These are phyloP conservation scores for Macrosiphum euphorbiae DNA, from an alignment of 2,888 invertebrate genomes.

Conservation along the genomic window DNA sequence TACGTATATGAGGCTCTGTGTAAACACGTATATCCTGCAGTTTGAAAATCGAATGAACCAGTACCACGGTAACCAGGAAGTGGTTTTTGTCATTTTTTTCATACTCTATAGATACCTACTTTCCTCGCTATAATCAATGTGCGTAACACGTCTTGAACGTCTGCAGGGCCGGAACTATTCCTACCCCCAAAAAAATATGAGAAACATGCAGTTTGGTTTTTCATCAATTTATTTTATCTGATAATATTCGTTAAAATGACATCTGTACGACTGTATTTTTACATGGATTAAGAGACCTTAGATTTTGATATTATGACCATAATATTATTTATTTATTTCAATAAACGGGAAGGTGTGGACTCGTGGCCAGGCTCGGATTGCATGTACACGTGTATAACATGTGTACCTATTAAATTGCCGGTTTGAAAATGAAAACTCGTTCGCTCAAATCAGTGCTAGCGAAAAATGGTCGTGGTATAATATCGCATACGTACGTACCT, in stretches of 20 bases:
- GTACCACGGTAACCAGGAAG: neutral
- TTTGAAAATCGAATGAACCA: neutral
- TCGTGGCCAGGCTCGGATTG: neutral
- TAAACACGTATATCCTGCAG: neutral
- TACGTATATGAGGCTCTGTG: neutral
- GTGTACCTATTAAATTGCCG: neutral
- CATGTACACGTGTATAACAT: neutral
- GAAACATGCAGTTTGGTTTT: neutral
- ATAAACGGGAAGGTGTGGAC: neutral
- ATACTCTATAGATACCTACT: neutral
- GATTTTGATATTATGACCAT: neutral
- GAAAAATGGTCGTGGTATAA: neutral
- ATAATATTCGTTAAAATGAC: neutral
- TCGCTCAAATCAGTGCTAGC: neutral
- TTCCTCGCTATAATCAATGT: neutral
- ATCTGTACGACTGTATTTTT: neutral
- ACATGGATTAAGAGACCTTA: neutral
- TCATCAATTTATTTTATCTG: neutral
- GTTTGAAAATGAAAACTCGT: neutral
- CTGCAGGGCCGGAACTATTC: neutral
- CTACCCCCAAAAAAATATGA: neutral
- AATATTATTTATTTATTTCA: neutral
- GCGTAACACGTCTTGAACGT: neutral
- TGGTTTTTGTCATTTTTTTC: neutral
- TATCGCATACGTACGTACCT: neutral